Evolutionary conservation across 35 echinoderm and acorn worm genomes (phyloP), one percentile per base, ranked within the genome.

Genomic region (Eucidaris tribuloides): DNA sequence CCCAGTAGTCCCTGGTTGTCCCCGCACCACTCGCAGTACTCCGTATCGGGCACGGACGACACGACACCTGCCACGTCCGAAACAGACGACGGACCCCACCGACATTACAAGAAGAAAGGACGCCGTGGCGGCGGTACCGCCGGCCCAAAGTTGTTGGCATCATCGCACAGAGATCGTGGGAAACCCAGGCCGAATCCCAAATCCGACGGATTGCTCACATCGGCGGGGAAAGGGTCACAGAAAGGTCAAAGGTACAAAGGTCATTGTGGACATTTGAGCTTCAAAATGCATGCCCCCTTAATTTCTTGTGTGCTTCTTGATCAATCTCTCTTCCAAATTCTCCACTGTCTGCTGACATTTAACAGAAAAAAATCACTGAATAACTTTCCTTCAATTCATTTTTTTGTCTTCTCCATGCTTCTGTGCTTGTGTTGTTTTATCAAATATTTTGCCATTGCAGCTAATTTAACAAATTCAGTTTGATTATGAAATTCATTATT

Each of bases 1-100:
- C 68, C 68, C 1, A 74, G 68, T 74, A 74, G 68, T 44, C 68
- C 68, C 7, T 74, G 68, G 68, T 40, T 74, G 24, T 74, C 68
- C 14, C 68, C 68, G 20, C 68, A 11, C 37, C 14, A 22, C 41
- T 44, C 68, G 20, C 68, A 40, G 35, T 40, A 22, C 37, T n/a
- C 9, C n/a, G 11, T 40, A 13, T 44, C 68, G 6, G 68, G 68
- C 34, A 44, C 41, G 6, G 68, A 74, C 68, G 37, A 36, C 20
- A 74, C 68, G 0, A 74, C 68, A 25, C 68, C 68, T 40, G 35
- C 68, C 9, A 23, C 37, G 68, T 74, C 68, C 18, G 68, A 74
- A 40, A 36, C 37, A 17, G 68, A 74, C 38, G 68, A 74, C 18
- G 68, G 68, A 33, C 68, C 24, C 9, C 2, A 5, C 20, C 9